Percentiles rank a stretch among this genome's conserved stretches.
These are phyloP conservation scores for Ditula angustiorana DNA, from an alignment of 2,888 invertebrate species.

Conservation along the genomic window DNA sequence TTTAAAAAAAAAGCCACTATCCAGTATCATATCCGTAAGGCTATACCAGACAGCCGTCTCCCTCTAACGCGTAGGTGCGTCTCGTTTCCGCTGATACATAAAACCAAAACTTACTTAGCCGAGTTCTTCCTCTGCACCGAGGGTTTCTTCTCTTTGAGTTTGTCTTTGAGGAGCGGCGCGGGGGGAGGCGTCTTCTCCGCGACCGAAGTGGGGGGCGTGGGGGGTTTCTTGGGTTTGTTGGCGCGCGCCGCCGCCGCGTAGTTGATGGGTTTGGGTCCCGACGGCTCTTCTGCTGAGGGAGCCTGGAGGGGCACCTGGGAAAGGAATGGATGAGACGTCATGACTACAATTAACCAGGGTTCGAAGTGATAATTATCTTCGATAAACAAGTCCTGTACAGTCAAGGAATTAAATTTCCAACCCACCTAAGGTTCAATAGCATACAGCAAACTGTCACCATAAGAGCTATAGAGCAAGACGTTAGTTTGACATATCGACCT, in stretches of 20 bases:
- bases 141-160: slow-evolving; percentile 29
- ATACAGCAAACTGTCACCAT: no score
- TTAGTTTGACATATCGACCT: no score
- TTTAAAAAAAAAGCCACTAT: no score
- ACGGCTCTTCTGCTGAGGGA: slow-evolving; percentile 50
- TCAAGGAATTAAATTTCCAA: no score
- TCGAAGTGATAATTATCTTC: no score
- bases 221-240: slow-evolving; percentile 69
- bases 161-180: slow-evolving; percentile 15
- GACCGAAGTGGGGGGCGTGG: slow-evolving; percentile 49
- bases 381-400: no score
- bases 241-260: slow-evolving; percentile 80
- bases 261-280: slow-evolving; percentile 72
- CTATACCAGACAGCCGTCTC: not conserved
- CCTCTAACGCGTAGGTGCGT: not conserved
- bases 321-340: no score
- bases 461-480: no score
- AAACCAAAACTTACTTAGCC: slow-evolving; percentile 63
- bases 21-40: not conserved
- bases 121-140: slow-evolving; percentile 69
- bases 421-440: no score
- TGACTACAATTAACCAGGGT: not conserved
- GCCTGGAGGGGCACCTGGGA: slow-evolving; percentile 51
- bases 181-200: slow-evolving; percentile 48
- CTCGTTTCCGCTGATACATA: no score